These are phyloP conservation scores for Pionites leucogaster DNA, from an alignment of 2,113 vertebrate species.

Conservation along the genomic window DNA sequence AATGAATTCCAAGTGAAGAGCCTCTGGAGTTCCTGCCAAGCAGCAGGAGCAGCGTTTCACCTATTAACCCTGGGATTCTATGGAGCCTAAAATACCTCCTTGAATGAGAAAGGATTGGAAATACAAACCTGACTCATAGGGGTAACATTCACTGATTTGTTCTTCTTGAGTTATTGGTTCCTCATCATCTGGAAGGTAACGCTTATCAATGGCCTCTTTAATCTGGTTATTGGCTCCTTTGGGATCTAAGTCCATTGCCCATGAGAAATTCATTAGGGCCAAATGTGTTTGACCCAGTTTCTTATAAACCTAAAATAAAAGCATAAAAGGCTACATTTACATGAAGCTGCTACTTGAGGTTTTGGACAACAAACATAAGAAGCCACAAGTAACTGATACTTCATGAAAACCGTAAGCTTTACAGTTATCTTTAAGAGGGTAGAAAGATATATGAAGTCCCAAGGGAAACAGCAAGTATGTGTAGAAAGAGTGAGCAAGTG, in stretches of 20 bases:
- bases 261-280: slow-evolving; percentile 99
- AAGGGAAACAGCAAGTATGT: neutral
- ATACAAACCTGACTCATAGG: slow-evolving; percentile 75
- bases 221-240: slow-evolving; percentile 99
- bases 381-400: neutral
- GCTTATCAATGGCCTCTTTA: slow-evolving; percentile 98
- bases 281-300: slow-evolving; percentile 97
- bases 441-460: neutral
- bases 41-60: neutral
- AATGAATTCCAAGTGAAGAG: neutral
- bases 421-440: neutral
- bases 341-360: slow-evolving; percentile 33
- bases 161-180: slow-evolving; percentile 87
- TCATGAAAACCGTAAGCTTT: neutral
- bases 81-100: neutral
- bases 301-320: slow-evolving; percentile 90
- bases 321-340: slow-evolving; percentile 39
- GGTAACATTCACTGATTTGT: slow-evolving; percentile 80
- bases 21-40: neutral
- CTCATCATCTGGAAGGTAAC: slow-evolving; percentile 97
- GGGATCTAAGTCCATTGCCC: slow-evolving; percentile 99
- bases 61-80: neutral
- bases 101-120: neutral
- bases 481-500: neutral
- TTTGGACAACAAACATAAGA: neutral